Evolutionary conservation across 2,113 vertebrate genomes (phyloP).

Genomic region (Poeciliopsis turrubarensis): DNA sequence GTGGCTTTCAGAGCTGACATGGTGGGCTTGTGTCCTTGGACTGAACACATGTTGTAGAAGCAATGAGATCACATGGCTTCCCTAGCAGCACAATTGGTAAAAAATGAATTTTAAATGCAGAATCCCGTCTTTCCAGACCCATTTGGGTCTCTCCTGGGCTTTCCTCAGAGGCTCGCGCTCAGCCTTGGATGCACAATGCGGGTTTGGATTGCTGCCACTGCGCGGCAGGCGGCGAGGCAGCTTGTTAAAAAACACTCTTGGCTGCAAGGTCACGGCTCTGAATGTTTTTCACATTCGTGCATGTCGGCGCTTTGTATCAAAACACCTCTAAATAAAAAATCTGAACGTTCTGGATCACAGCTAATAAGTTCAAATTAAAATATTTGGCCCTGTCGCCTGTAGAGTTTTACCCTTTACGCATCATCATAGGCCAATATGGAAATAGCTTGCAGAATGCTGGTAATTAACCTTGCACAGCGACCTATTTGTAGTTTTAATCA

Average conservation of each 20-base stretch:
- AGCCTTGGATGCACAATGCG: slow-evolving; percentile 29
- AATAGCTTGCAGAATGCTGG: background rate
- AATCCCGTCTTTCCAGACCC: slow-evolving; percentile 13
- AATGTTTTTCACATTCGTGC: slow-evolving; percentile 33
- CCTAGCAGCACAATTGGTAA: background rate
- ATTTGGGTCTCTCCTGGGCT: slow-evolving; percentile 20
- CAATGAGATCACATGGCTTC: slow-evolving; percentile 21
- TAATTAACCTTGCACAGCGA: background rate
- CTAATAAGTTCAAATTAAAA: background rate
- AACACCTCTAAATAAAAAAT: slow-evolving; percentile 2
- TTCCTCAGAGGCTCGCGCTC: slow-evolving; percentile 23
- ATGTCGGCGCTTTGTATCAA: slow-evolving; percentile 22
- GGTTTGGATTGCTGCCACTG: slow-evolving; percentile 30
- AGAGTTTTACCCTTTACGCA: background rate
- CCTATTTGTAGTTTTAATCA: background rate
- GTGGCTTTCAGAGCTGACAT: slow-evolving; percentile 28
- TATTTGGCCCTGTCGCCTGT: background rate
- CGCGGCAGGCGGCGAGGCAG: slow-evolving; percentile 33
- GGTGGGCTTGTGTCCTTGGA: slow-evolving; percentile 34
- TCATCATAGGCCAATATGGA: background rate
- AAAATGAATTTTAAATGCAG: slow-evolving; percentile 10
- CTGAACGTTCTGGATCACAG: background rate
- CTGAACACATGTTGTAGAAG: slow-evolving; percentile 18
- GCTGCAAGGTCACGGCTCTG: slow-evolving; percentile 57
- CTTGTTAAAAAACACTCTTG: slow-evolving; percentile 52